Base-by-base conservation (phyloP, 2,113 vertebrate genomes). In the Chloebia gouldiae region DNA sequence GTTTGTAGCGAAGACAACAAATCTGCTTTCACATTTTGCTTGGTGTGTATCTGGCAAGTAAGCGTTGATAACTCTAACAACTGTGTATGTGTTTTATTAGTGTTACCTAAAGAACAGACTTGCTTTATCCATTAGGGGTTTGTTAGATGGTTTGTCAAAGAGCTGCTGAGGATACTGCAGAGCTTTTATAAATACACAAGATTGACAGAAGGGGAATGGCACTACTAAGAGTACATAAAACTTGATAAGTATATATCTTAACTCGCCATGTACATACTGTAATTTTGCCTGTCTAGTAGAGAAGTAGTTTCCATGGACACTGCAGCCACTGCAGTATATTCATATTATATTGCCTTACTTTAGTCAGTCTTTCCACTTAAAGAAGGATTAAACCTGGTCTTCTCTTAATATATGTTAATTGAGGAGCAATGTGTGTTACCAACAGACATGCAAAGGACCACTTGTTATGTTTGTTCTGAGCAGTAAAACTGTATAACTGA, bases 61-160 rank as follows among this genome's bases (percentile, higher is more conserved):
- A 56, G 33, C 1, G 0, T 15, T 30, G 53, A 1, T 30, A 68
- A 42, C 42, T 83, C 0, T 44, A 30, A 59, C 8, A 54, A 15
- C 19, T 47, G 15, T 4, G 2, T 40, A 6, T 25, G 10, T 57
- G 57, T 51, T 65, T 37, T 10, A n/a, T 37, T 56, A 13, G 14
- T 13, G 10, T 51, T 65, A 42, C n/a, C 20, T 56, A 30, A 78
- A 73, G 8, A 84, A 44, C 25, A 79, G 40, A 21, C 24, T 75
- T 7, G 2, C 13, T 79, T 12, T 71, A 49, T 13, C 13, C 22
- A 12, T n/a, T 31, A 19, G 30, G 47, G 10, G 2, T 54, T 60
- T 87, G 71, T 30, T 69, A 50, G 54, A 42, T 49, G 11, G 8
- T 31, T 84, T 60, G 15, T 81, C 10, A 14, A 33, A 73, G 45